Evolutionary conservation across 2,113 vertebrate genomes (phyloP).

Genomic region (Chrysochloris asiatica): DNA sequence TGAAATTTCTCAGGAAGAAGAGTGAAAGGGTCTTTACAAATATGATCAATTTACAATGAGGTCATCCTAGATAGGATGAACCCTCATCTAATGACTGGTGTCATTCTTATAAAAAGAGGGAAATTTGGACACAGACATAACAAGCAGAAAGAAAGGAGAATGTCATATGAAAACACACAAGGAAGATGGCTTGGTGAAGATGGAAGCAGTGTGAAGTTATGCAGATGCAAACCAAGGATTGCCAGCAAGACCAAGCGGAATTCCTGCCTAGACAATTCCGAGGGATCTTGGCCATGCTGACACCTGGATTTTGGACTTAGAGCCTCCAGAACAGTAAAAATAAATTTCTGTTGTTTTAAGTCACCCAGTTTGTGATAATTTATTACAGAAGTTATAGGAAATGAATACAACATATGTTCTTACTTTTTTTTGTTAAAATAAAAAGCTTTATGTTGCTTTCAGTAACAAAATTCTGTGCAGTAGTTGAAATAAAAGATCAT

Average conservation of each 20-base stretch:
- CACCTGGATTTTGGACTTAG: constrained; percentile 4
- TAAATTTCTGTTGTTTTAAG: not conserved
- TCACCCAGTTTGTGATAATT: not conserved
- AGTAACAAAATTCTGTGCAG: not conserved
- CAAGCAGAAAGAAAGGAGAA: not conserved
- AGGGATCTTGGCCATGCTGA: not conserved
- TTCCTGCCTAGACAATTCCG: not conserved
- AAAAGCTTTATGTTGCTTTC: not conserved
- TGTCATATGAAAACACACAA: not conserved
- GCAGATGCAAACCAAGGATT: too few relatives aligned
- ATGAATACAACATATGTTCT: not conserved
- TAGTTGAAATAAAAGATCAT: not conserved
- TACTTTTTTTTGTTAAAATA: not conserved
- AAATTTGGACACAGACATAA: not conserved
- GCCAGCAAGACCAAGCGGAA: not conserved
- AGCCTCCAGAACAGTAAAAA: not conserved
- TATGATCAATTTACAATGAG: too few relatives aligned
- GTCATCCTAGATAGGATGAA: too few relatives aligned
- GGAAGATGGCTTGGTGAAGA: not conserved
- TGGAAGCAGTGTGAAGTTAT: not conserved
- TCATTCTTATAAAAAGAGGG: not conserved
- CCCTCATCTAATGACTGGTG: too few relatives aligned
- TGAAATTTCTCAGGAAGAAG: too few relatives aligned
- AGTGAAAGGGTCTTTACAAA: too few relatives aligned
- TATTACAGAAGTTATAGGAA: not conserved